Base-by-base conservation (phyloP, 1,140 invertebrate genomes). In the Atopsyche davidsoni region DNA sequence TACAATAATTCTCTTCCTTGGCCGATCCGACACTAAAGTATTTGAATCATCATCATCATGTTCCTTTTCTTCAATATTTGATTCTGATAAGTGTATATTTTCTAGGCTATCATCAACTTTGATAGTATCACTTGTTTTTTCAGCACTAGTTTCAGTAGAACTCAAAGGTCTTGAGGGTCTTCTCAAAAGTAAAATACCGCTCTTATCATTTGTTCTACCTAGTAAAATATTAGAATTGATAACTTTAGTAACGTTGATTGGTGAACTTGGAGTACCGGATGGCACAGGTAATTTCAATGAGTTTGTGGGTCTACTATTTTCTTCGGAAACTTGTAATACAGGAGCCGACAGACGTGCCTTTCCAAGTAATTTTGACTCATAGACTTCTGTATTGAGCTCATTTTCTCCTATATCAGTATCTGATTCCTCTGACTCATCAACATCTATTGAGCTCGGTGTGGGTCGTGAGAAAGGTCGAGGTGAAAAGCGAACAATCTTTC, bases 11-110 rank as follows among this genome's bases (percentile, higher is more conserved):
- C 62, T 49, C 36, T 59, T 59, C 41, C 64, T 64, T 38, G 63
- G 63, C 22, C 52, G 38, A 39, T 62, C 58, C 19, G 32, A 24
- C 31, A 59, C 55, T 46, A 62, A 52, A 9, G 16, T 24, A 32
- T 60, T 55, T 18, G 57, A 52, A 31, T 49, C 47, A 36, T 54
- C 58, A 35, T 66, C 62, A 11, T 68, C 62, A 21, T 71, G 66
- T 62, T 72, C 68, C 54, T 73, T 76, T 67, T 78, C 76, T 58
- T 70, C 66, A 54, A 78, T 75, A 39, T 73, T 74, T 55, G 67
- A 75, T 64, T 78, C 76, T 2, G 77, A 78, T 24, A 78, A 56
- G 50, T 70, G 65, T 51, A 79, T 76, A 51, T 76, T 74, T 60
- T 78, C 77, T 22, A 62, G 66, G 63, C 73, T 75, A 45, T 70